phyloP scores from a whole-genome alignment of 2,888 invertebrate genomes.

The Bellardia pandia region DNA sequence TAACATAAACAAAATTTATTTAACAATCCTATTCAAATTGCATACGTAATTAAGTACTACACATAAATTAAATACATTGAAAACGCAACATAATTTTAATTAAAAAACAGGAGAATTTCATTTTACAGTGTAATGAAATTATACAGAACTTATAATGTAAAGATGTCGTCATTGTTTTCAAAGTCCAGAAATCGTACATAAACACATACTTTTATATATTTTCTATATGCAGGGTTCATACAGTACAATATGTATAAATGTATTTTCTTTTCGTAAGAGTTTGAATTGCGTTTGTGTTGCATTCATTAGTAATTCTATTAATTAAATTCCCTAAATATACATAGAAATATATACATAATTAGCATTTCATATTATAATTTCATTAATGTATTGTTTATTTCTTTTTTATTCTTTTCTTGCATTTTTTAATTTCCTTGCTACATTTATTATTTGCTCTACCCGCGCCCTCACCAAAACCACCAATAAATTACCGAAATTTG shows the following conservation, averaged over 20 bases:
- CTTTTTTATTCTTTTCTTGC: constrained; percentile 62
- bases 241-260: constrained; percentile 17
- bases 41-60: background rate
- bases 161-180: background rate
- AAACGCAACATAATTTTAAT: background rate
- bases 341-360: constrained; percentile 2
- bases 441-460: constrained; percentile 61
- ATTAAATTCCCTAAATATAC: background rate
- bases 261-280: constrained; percentile 14
- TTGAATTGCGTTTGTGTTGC: constrained; percentile 37
- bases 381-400: constrained; percentile 57
- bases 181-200: background rate
- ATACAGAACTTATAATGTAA: background rate
- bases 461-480: constrained; percentile 39
- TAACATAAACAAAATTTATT: background rate
- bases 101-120: too few species aligned
- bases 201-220: constrained; percentile 9
- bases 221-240: constrained; percentile 31
- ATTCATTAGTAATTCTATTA: constrained; percentile 10
- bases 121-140: background rate
- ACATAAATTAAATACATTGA: background rate
- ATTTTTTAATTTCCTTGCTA: constrained; percentile 65
- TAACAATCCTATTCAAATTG: background rate
- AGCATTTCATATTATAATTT: constrained; percentile 51
- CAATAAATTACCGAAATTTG: constrained; percentile 30